A percentile compares a stretch with the other conserved stretches of the same genome.
Evolutionary conservation across 1,140 invertebrate species (phyloP).

Genomic region (Magallana ariakensis): DNA sequence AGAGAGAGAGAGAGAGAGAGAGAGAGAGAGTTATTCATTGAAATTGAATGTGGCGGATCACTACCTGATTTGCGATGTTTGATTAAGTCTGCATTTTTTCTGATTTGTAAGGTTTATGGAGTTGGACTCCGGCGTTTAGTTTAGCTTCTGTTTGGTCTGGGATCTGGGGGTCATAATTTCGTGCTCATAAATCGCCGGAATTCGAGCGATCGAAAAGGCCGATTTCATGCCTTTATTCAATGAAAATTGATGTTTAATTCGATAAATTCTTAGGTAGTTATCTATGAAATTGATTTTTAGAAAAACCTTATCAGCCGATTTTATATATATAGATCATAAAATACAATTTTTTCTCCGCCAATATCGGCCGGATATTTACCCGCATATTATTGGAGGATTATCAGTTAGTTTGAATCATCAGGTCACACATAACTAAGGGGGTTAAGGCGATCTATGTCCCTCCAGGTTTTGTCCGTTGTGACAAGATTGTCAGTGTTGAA

Average conservation of each 20-base stretch:
- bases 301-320: constrained; percentile 32
- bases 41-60: not conserved
- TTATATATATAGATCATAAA: constrained; percentile 26
- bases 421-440: constrained; percentile 22
- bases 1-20: constrained; percentile 20
- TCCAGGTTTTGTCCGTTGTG: not conserved
- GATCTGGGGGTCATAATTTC: constrained; percentile 30
- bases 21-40: constrained; percentile 11
- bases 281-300: constrained; percentile 46
- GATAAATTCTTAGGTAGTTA: constrained; percentile 46
- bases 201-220: constrained; percentile 18
- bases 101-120: constrained; percentile 6
- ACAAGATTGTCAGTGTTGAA: not conserved
- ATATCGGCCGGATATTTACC: constrained; percentile 19
- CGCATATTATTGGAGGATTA: constrained; percentile 5
- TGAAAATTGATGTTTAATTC: constrained; percentile 48
- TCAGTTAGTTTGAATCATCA: constrained; percentile 19
- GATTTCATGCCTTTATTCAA: not conserved
- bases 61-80: not conserved
- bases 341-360: not conserved
- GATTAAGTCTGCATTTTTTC: constrained; percentile 5
- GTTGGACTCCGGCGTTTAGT: not conserved
- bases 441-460: not conserved
- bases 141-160: constrained; percentile 20
- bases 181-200: constrained; percentile 26